Conservation (phyloP, 2,888 invertebrate genomes). For the Aphrophora alni region DNA sequence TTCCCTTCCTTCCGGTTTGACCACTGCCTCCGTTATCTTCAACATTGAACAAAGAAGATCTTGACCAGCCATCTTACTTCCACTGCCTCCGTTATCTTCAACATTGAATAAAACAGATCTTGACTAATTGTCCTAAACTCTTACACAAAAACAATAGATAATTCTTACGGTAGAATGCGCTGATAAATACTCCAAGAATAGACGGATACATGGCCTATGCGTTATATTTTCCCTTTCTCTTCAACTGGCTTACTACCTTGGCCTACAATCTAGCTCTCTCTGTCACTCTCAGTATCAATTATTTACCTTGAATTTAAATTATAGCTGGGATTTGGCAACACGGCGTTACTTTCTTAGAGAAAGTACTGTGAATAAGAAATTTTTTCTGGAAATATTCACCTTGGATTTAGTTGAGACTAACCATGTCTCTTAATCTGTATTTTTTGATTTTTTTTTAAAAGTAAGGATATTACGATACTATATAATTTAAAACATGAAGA, state of each 20-base stretch:
- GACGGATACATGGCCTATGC: not conserved
- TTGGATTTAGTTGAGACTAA: too few relatives aligned
- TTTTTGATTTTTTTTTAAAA: too few relatives aligned
- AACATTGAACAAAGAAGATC: not conserved
- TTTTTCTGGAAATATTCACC: not conserved
- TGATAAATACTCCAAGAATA: not conserved
- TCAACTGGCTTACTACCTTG: not conserved
- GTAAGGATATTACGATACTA: too few relatives aligned
- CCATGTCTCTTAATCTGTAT: too few relatives aligned
- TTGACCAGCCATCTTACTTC: not conserved
- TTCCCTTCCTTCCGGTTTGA: not conserved
- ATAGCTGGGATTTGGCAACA: not conserved
- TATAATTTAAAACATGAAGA: too few relatives aligned
- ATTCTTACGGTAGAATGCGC: not conserved
- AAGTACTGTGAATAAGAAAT: not conserved
- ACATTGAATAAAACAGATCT: not conserved
- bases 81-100: not conserved
- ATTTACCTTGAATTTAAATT: not conserved
- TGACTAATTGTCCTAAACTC: not conserved
- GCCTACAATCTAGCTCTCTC: not conserved
- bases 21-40: not conserved
- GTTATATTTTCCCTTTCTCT: not conserved
- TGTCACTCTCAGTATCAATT: not conserved
- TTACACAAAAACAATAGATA: not conserved
- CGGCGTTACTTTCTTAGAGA: not conserved